Evolutionary conservation across 37 sponge, comb jelly and placozoan genomes (phyloP), one percentile per base, ranked within the genome.

Genomic region (Eunapius fragilis): DNA sequence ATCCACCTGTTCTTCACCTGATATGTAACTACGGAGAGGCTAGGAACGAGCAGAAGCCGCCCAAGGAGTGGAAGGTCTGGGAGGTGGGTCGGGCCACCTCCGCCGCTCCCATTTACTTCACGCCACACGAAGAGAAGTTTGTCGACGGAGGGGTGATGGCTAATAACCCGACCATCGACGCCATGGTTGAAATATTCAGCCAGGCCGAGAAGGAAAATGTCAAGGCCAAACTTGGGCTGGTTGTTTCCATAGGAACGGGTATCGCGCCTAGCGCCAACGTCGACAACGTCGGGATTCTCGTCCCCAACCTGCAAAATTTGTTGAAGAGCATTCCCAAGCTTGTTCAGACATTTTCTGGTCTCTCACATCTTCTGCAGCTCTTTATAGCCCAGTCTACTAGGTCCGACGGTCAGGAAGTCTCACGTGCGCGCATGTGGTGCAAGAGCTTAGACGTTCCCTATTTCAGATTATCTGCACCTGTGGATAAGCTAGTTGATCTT

Each of bases 21-120:
- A 86, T 93, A 73, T 78, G 80, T 70, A 93, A 86, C 81, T 93
- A 88, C 77, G 89, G 87, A 5, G 74, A 80, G 33, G 28, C 90
- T 17, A 69, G 88, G 37, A 58, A 84, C 3, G 85, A 73, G 71
- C 84, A 92, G 81, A 58, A 58, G 58, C 37, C 86, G 11, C 92
- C 92, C 24, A 35, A 83, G 25, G 84, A 84, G 36, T 67, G 82
- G 83, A 89, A 89, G 81, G 31, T 68, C 11, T 84, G 84, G 84
- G 41, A 84, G 75, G 84, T 33, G 27, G 69, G 38, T 41, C 74
- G 84, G 9, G 84, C 84, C 28, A 74, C 84, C 10, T 30, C 37
- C 13, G 84, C 84, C 74, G 84, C 75, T 38, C 84, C 84, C 11
- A 47, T 74, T 13, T 84, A 74, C 69, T 84, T 84, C 48, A 2